These are phyloP conservation scores for Aphelenchoides bicaudatus DNA, from an alignment of 2,888 invertebrate species.

Conservation along the genomic window DNA sequence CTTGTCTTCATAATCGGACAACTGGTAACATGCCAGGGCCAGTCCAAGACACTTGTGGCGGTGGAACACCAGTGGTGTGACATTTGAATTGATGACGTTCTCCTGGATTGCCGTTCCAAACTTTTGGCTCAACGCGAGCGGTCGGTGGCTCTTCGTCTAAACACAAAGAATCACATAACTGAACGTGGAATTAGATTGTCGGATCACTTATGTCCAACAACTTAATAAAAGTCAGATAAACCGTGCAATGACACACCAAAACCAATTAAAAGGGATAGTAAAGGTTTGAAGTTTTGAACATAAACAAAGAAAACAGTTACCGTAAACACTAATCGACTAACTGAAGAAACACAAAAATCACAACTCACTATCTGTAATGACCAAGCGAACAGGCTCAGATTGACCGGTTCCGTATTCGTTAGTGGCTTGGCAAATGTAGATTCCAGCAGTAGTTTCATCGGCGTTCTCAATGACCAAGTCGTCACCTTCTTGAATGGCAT, in stretches of 20 bases:
- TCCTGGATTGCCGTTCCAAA: conserved; percentile 60
- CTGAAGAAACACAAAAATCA: conserved; percentile 16
- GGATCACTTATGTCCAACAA: neutral
- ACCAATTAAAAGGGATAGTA: no score
- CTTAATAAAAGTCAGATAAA: conserved; percentile 2
- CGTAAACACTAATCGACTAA: neutral
- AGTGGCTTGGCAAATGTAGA: conserved; percentile 55
- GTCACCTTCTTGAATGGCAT: conserved; percentile 46
- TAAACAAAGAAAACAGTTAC: no score
- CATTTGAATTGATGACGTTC: conserved; percentile 56
- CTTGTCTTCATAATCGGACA: no score
- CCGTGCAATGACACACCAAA: no score
- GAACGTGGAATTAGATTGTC: neutral
- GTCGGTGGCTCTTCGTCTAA: conserved; percentile 59
- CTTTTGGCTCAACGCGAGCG: conserved; percentile 55
- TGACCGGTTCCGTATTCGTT: conserved; percentile 47
- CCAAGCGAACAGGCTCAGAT: conserved; percentile 49
- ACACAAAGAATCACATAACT: no score
- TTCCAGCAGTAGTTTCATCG: conserved; percentile 44
- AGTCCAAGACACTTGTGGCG: conserved; percentile 53
- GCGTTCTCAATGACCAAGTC: conserved; percentile 48
- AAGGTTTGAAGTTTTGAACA: no score
- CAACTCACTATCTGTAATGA: conserved; percentile 53
- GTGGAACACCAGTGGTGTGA: conserved; percentile 49
- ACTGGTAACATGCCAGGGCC: no score